Evolutionary conservation across 2,113 vertebrate genomes (phyloP).

Genomic region (Pica pica): DNA sequence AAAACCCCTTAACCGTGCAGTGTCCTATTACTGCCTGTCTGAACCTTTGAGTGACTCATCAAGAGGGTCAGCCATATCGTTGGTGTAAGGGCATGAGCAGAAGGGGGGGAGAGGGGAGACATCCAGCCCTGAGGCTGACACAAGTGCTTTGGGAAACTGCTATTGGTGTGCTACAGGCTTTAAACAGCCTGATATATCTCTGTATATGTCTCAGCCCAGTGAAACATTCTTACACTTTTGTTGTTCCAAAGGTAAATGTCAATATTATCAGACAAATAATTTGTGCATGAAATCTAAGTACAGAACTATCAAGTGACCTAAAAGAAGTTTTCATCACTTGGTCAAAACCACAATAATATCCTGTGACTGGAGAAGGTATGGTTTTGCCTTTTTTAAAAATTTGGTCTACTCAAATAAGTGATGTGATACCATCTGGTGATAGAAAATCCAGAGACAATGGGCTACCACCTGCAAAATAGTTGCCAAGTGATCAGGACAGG

Average conservation of each 20-base stretch:
- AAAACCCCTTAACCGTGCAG: background rate
- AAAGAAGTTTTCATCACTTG: background rate
- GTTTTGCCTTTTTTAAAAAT: background rate
- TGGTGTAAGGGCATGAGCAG: background rate
- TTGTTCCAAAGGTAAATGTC: background rate
- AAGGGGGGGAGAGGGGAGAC: too few species aligned
- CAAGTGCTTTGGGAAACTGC: background rate
- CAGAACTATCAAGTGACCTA: background rate
- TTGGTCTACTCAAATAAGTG: background rate
- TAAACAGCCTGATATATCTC: background rate
- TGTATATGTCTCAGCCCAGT: accelerated
- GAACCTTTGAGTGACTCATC: background rate
- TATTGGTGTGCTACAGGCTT: background rate
- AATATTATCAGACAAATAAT: background rate
- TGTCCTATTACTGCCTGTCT: background rate
- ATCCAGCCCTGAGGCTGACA: background rate
- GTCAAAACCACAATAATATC: background rate
- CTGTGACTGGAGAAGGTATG: background rate
- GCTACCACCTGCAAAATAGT: background rate
- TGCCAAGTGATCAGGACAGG: background rate
- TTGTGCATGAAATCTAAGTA: background rate
- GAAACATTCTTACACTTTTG: background rate
- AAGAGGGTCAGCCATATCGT: accelerated
- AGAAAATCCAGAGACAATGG: background rate
- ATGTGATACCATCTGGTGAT: background rate